These are phyloP conservation scores for Ctenopoma multispine DNA, from an alignment of 2,797 vertebrate species.

Conservation along the genomic window DNA sequence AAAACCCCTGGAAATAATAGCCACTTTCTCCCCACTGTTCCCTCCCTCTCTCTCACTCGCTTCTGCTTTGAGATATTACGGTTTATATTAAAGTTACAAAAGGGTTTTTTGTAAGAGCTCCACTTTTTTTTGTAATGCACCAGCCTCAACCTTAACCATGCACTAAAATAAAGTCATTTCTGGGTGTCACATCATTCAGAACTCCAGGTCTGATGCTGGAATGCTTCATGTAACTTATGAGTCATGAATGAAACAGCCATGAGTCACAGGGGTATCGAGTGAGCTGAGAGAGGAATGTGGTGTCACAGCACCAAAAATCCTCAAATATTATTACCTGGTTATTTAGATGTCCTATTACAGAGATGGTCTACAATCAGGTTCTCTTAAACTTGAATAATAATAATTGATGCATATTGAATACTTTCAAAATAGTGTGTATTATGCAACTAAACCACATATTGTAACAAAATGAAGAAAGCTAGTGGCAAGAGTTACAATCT, in stretches of 20 bases:
- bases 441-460: background rate
- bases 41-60: background rate
- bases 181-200: conserved; percentile 11
- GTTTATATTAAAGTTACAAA: conserved; percentile 42
- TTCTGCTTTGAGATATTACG: conserved; percentile 32
- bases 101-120: conserved; percentile 20
- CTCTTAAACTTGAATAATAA: background rate
- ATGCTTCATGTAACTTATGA: conserved; percentile 38
- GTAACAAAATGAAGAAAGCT: background rate
- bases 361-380: too few relatives aligned
- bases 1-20: conserved; percentile 25
- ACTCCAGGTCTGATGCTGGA: conserved; percentile 15
- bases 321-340: too few relatives aligned
- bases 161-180: conserved; percentile 23
- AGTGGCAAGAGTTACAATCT: background rate
- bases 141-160: conserved; percentile 11
- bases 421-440: background rate
- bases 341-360: too few relatives aligned
- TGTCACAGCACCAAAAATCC: conserved; percentile 3
- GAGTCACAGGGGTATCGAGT: conserved; percentile 60
- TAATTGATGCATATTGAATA: background rate
- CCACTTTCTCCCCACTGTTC: conserved; percentile 13
- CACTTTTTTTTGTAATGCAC: conserved; percentile 12
- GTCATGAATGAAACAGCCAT: conserved; percentile 56
- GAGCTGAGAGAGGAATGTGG: conserved; percentile 18